Base-by-base conservation (phyloP, 1,140 invertebrate species). In the Psix sp. region DNA sequence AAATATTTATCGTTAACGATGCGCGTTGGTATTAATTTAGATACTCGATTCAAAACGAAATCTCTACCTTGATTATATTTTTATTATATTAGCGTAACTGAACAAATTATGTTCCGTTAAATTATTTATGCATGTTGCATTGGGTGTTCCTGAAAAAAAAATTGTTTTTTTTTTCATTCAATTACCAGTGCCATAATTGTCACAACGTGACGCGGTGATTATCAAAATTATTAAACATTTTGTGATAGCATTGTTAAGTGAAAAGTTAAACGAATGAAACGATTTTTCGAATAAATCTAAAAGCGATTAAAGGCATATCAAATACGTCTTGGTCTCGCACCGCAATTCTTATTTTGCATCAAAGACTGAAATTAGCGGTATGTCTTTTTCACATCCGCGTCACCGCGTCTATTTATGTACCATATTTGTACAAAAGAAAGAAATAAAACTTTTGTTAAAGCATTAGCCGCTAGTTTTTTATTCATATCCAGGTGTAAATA, bases 321-420 rank as follows among this genome's bases (percentile, higher is more conserved):
- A 35, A 35, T 35, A 14, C 48, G 57, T n/a, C n/a, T n/a, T n/a
- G n/a, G n/a, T n/a, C n/a, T n/a, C 76, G 71, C 71, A 76, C 56
- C 70, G 77, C 71, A 75, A 74, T 68, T 65, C 59, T 81, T 67
- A 26, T 84, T 82, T 82, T 73, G 77, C 56, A 60, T 73, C 48
- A 60, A 85, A 85, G 82, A 86, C 82, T 86, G 82, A 85, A 80
- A 78, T 81, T 76, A 77, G 75, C 54, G 46, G 66, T 80, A 80
- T 81, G 81, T 81, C 80, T 81, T 83, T 84, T 84, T 80, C 81
- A 82, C 76, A 83, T 77, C 77, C 68, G 43, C 76, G 59, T 79
- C 54, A 49, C 45, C 66, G 71, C 52, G 67, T 74, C 67, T 76
- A 78, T 39, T 63, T 56, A 56, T 80, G 77, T 82, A 81, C 77